Evolutionary conservation across 2,797 vertebrate species (phyloP).

Genomic region (Crenuchus spilurus): DNA sequence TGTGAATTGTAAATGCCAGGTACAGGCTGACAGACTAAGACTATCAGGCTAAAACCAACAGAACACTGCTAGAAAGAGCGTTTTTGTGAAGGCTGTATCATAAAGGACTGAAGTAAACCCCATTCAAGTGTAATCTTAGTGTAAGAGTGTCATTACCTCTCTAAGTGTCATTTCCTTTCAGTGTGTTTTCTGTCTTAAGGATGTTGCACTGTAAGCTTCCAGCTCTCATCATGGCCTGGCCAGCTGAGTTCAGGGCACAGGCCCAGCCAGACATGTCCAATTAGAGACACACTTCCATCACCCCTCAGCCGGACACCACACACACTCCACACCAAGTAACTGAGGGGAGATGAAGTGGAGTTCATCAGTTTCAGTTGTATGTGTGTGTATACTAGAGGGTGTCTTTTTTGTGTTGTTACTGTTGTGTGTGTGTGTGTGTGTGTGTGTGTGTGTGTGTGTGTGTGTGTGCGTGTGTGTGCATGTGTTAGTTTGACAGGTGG

Average conservation of each 20-base stretch:
- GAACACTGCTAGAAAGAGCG: too few relatives aligned
- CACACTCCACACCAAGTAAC: conserved; percentile 29
- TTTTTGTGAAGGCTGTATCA: background rate
- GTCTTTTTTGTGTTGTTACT: background rate
- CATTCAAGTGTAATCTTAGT: conserved; percentile 50
- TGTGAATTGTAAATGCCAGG: too few relatives aligned
- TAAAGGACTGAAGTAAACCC: conserved; percentile 27
- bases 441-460: background rate
- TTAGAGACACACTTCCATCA: conserved; percentile 50
- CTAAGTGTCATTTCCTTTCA: conserved; percentile 19
- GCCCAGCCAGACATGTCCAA: conserved; percentile 54
- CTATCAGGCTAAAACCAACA: too few relatives aligned
- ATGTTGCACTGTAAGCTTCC: conserved; percentile 30
- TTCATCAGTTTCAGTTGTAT: conserved; percentile 30
- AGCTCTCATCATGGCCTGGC: conserved; percentile 48
- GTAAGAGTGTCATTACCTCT: conserved; percentile 48
- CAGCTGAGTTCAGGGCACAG: conserved; percentile 44
- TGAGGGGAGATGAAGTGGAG: conserved; percentile 19
- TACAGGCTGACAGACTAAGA: too few relatives aligned
- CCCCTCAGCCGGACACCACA: conserved; percentile 15
- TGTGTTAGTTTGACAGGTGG: conserved; percentile 41
- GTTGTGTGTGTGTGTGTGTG: background rate
- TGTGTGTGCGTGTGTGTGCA: conserved; percentile 30
- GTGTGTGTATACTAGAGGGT: background rate
- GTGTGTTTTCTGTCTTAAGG: conserved; percentile 41